Conservation (phyloP, 2,113 vertebrate species). For the Limnothrissa miodon region DNA sequence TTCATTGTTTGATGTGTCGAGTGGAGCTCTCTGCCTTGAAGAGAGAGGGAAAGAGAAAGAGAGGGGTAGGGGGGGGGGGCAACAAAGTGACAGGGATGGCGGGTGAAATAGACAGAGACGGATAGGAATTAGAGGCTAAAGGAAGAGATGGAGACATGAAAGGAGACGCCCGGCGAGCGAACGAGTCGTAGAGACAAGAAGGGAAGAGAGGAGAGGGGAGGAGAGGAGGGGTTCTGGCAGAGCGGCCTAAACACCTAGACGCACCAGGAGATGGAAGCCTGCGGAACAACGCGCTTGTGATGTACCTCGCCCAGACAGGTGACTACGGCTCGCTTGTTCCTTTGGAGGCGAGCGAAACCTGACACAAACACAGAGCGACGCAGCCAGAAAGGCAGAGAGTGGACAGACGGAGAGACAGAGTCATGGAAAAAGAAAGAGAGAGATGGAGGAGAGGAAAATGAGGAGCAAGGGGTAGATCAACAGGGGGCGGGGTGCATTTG, state of each 20-base stretch:
- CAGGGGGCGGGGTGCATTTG: slow-evolving; percentile 17
- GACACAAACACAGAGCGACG: slow-evolving; percentile 38
- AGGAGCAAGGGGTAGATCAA: not conserved
- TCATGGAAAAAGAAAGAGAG: slow-evolving; percentile 17
- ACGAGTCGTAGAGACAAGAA: not conserved
- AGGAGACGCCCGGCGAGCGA: not conserved
- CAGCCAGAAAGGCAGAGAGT: slow-evolving; percentile 31
- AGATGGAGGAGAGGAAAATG: not conserved
- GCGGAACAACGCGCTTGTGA: slow-evolving; percentile 20
- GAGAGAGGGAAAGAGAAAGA: slow-evolving; percentile 28
- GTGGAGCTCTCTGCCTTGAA: slow-evolving; percentile 2
- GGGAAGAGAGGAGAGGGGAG: slow-evolving; percentile 40
- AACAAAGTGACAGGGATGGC: slow-evolving; percentile 32
- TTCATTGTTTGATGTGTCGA: slow-evolving; percentile 37
- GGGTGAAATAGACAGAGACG: not conserved
- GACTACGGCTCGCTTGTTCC: slow-evolving; percentile 37
- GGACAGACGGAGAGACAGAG: not conserved
- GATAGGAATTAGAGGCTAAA: not conserved
- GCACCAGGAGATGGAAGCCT: not conserved
- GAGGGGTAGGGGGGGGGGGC: slow-evolving; percentile 19
- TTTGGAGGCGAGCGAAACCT: slow-evolving; percentile 24
- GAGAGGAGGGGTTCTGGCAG: slow-evolving; percentile 31
- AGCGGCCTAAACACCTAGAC: not conserved
- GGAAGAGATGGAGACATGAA: slow-evolving; percentile 23
- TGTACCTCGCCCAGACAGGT: slow-evolving; percentile 36